Conservation (phyloP, 2,113 vertebrate species). For the Zootoca vivipara region DNA sequence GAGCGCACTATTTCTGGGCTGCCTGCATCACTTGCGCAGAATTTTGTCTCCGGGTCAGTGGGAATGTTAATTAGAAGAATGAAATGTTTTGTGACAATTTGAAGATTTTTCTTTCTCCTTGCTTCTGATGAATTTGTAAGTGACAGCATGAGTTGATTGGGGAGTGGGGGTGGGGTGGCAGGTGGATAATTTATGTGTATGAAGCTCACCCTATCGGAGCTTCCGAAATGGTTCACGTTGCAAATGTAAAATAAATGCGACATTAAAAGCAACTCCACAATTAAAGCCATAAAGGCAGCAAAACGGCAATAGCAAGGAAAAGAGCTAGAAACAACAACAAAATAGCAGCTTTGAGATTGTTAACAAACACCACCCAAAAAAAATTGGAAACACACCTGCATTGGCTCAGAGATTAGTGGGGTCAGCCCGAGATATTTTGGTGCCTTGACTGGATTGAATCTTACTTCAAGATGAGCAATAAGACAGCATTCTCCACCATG, state of each 20-base stretch:
- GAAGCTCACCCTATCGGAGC: neutral
- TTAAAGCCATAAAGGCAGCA: neutral
- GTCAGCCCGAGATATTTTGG: too few relatives aligned
- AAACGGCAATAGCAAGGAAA: neutral
- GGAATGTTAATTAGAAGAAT: constrained; percentile 89
- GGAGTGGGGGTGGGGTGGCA: constrained; percentile 55
- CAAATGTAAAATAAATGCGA: neutral
- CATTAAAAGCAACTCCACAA: neutral
- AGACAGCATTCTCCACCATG: too few relatives aligned
- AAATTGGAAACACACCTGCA: neutral
- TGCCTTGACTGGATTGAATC: too few relatives aligned
- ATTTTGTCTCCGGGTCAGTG: constrained; percentile 85
- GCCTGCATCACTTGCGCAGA: constrained; percentile 63
- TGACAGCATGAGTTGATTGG: constrained; percentile 75
- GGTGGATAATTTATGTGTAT: neutral
- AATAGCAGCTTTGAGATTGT: neutral
- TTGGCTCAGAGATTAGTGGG: neutral
- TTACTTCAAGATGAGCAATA: too few relatives aligned
- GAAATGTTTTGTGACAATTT: constrained; percentile 70
- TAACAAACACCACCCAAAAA: too few relatives aligned
- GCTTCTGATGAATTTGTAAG: constrained; percentile 79
- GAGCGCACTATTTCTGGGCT: constrained; percentile 57
- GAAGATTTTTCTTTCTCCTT: constrained; percentile 64
- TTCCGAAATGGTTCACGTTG: neutral
- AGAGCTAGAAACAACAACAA: neutral